A percentile compares a stretch with the other conserved stretches of the same genome.
Evolutionary conservation across 2,888 invertebrate species (phyloP).

Genomic region (Eutolmus rufibarbis): DNA sequence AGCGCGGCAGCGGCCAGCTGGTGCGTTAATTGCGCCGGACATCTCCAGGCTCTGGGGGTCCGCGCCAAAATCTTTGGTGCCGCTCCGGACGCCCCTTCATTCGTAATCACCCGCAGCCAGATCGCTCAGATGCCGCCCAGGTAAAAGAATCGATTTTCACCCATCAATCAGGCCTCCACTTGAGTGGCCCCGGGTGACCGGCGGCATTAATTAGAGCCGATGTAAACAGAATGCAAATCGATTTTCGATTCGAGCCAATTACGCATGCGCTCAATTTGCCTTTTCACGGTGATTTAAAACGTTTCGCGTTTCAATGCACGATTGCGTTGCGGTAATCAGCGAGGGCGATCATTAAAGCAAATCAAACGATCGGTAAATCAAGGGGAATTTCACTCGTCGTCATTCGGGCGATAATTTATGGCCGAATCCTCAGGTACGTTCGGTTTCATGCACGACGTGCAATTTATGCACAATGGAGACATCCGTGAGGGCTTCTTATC

Average conservation of each 20-base stretch:
- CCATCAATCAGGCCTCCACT: slow-evolving; percentile 22
- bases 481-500: neutral
- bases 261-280: slow-evolving; percentile 25
- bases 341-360: slow-evolving; percentile 30
- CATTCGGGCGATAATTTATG: slow-evolving; percentile 32
- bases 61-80: neutral
- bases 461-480: slow-evolving; percentile 22
- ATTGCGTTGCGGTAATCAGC: slow-evolving; percentile 19
- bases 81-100: neutral
- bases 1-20: neutral
- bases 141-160: slow-evolving; percentile 16
- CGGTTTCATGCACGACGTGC: neutral
- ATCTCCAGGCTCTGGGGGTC: neutral
- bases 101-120: neutral
- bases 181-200: neutral
- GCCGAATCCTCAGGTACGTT: neutral
- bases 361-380: slow-evolving; percentile 32
- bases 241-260: slow-evolving; percentile 34
- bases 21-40: neutral
- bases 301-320: slow-evolving; percentile 36
- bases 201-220: slow-evolving; percentile 17
- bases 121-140: neutral
- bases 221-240: slow-evolving; percentile 36
- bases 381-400: slow-evolving; percentile 25
- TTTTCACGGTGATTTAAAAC: slow-evolving; percentile 32